Conservation (phyloP, 1,140 invertebrate species). For the Doryteuthis pealeii region DNA sequence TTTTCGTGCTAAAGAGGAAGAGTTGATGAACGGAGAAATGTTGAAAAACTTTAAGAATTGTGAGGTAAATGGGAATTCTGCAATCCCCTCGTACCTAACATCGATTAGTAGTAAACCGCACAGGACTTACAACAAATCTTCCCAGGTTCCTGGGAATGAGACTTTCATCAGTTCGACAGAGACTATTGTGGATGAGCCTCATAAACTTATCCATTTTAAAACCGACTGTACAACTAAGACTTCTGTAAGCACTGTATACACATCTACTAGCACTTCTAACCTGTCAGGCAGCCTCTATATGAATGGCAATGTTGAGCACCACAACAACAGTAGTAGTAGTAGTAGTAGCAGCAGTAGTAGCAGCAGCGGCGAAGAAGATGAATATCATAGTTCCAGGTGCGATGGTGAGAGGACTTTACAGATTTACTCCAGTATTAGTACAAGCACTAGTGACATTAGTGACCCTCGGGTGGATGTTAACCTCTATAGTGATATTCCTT, state of each 20-base stretch:
- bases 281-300: neutral
- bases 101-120: constrained; percentile 19
- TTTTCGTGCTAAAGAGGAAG: neutral
- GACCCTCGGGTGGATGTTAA: constrained; percentile 46
- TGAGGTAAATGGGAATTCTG: neutral
- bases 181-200: constrained; percentile 55
- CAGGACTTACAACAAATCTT: constrained; percentile 14
- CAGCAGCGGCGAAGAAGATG: neutral
- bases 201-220: neutral
- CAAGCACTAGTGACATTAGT: constrained; percentile 58
- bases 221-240: neutral
- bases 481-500: neutral
- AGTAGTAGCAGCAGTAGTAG: neutral
- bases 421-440: constrained; percentile 49
- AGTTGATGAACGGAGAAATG: neutral
- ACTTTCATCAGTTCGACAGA: constrained; percentile 62
- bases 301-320: neutral
- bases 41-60: neutral
- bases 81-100: neutral
- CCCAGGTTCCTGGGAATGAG: constrained; percentile 8
- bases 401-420: constrained; percentile 25
- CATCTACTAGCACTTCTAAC: neutral
- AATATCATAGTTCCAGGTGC: neutral
- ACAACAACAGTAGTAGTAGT: neutral
- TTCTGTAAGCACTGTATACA: neutral